Base-by-base conservation (phyloP, 2,888 invertebrate genomes). In the Thelaira solivaga region DNA sequence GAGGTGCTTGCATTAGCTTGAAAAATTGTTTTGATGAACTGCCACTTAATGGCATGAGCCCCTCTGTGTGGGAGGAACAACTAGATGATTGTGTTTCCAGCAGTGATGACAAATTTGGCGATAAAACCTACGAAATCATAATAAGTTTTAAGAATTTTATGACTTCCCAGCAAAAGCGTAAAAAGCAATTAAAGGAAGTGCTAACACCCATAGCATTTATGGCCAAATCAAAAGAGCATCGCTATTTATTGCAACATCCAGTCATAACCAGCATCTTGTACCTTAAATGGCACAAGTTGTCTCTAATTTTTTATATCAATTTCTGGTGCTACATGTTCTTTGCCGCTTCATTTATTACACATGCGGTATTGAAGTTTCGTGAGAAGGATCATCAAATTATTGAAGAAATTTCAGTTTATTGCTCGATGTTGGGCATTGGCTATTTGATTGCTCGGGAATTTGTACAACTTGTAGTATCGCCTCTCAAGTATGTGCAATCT, bases 271-370 rank as follows among this genome's bases (percentile, higher is more conserved):
- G 94, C 82, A 95, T 95, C 83, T 88, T 96, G 5, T 93, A 93
- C 82, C 90, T 96, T 69, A 96, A 96, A 87, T 96, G 95, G 95
- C 92, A 93, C 86, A 90, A 93, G 80, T 92, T 96, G 80, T 92
- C 94, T 69, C 91, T 92, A 79, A 90, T 94, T 29, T 94, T 95
- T 83, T 93, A 92, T 81, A 89, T 92, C 1, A 95, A 95, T 84
- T 92, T 95, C 26, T 87, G 92, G 1, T 92, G 94, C 82, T 96
- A 95, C 86, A 87, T 93, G 0, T 84, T 93, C 0, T 92, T 95
- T 83, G 93, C 93, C 87, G 81, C 92, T 11, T 90, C 93, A 41
- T 89, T 95, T 61, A 92, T 94, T 36, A 84, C 90, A 1, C 94
- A 95, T 84, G 93, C 95, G 51, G 90, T 95, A 78, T 85, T 92